Conservation (phyloP, 2,113 vertebrate genomes). For the Vimba vimba region DNA sequence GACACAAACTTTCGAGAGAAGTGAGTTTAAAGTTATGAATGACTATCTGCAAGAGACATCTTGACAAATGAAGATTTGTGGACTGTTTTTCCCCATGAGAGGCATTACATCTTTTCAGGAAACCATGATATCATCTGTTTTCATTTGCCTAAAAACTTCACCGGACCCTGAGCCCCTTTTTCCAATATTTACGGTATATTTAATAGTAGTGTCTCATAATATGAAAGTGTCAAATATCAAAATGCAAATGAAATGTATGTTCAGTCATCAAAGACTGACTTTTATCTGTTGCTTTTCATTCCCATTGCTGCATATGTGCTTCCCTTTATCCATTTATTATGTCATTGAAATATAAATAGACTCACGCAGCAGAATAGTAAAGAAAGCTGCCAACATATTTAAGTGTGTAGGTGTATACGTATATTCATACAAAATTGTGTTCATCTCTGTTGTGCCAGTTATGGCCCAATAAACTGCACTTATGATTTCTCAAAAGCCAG, state of each 20-base stretch:
- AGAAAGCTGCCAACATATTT: neutral
- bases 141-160: slow-evolving; percentile 37
- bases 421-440: neutral
- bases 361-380: neutral
- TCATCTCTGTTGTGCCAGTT: neutral
- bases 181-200: slow-evolving; percentile 41
- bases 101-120: slow-evolving; percentile 40
- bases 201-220: slow-evolving; percentile 46
- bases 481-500: neutral
- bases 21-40: slow-evolving; percentile 35
- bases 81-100: slow-evolving; percentile 48
- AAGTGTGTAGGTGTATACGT: neutral
- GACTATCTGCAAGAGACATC: slow-evolving; percentile 31
- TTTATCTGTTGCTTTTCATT: neutral
- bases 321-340: neutral
- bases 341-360: neutral
- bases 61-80: slow-evolving; percentile 51
- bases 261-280: slow-evolving; percentile 23
- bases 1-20: slow-evolving; percentile 28
- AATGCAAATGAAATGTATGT: slow-evolving; percentile 35
- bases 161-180: neutral
- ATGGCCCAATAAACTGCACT: neutral
- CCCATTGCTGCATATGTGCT: neutral
- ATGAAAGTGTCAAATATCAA: slow-evolving; percentile 15
- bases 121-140: slow-evolving; percentile 50